These are phyloP conservation scores for Erpobdella octoculata DNA, from an alignment of 2,888 invertebrate species.

Conservation along the genomic window DNA sequence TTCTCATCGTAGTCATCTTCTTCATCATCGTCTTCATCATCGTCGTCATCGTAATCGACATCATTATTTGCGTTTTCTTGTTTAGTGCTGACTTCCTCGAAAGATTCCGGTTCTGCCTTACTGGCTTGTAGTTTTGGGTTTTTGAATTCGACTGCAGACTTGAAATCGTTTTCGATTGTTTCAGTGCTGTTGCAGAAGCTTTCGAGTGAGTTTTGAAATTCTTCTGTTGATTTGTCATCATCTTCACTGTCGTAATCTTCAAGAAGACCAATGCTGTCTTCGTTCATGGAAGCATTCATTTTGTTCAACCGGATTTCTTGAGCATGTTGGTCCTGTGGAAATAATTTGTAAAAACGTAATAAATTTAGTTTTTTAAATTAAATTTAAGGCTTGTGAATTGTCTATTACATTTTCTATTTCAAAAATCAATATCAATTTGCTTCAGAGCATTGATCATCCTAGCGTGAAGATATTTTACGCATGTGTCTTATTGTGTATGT, in stretches of 20 bases:
- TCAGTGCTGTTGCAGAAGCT: neutral
- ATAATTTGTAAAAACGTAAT: neutral
- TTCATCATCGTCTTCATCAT: neutral
- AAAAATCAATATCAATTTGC: no score
- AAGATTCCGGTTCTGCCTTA: neutral
- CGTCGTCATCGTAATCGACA: neutral
- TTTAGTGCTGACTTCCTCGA: neutral
- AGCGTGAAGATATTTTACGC: no score
- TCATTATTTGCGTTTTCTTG: no score
- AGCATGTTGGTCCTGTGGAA: conserved; percentile 16
- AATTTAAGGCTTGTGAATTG: neutral
- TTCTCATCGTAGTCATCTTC: no score
- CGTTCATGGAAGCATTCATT: conserved; percentile 45
- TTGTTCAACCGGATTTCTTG: conserved; percentile 78
- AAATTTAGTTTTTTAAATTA: neutral
- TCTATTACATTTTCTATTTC: neutral
- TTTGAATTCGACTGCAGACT: neutral
- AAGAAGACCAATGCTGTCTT: neutral
- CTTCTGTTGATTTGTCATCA: conserved; percentile 13
- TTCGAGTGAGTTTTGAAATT: neutral
- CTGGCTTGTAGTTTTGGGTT: no score
- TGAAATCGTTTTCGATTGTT: neutral
- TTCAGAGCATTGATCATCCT: no score
- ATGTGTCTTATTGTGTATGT: no score
- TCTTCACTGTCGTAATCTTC: conserved; percentile 15